Conservation (phyloP, 2,113 vertebrate species). For the Siphamia tubifer region DNA sequence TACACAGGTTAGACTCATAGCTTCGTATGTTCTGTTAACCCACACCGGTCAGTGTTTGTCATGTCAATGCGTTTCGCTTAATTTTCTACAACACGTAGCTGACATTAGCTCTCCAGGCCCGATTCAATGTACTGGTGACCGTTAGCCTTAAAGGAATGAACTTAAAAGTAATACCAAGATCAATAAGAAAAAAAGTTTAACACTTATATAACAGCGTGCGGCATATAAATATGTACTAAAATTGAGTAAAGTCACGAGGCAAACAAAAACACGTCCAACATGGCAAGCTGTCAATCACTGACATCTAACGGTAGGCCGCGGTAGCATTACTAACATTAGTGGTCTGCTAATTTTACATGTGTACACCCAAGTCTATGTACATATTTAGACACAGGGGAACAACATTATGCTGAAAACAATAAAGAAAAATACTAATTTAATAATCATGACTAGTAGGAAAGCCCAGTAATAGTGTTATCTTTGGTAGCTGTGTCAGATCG, state of each 20-base stretch:
- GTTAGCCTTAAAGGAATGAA: too few relatives aligned
- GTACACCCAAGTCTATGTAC: neutral
- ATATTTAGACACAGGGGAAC: neutral
- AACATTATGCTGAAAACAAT: neutral
- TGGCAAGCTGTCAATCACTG: slow-evolving; percentile 52
- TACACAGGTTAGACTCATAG: neutral
- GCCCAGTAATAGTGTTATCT: neutral
- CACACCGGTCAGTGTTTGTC: neutral
- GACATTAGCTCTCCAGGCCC: neutral
- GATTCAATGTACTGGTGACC: too few relatives aligned
- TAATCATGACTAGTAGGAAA: neutral
- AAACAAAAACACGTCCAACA: slow-evolving; percentile 33
- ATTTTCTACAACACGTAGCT: slow-evolving; percentile 13
- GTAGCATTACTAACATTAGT: slow-evolving; percentile 13
- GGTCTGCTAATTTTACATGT: slow-evolving; percentile 2
- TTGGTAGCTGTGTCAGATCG: neutral
- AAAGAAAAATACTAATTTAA: neutral
- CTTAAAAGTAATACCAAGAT: too few relatives aligned
- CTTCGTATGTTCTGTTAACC: neutral
- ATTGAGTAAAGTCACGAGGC: neutral
- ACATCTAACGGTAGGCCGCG: slow-evolving; percentile 55
- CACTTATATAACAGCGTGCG: too few relatives aligned
- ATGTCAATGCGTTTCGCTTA: slow-evolving; percentile 8
- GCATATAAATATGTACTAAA: fast-evolving
- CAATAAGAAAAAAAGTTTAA: neutral